Base-by-base conservation (phyloP, 1,140 invertebrate species). In the Philotrypesis tridentata region DNA sequence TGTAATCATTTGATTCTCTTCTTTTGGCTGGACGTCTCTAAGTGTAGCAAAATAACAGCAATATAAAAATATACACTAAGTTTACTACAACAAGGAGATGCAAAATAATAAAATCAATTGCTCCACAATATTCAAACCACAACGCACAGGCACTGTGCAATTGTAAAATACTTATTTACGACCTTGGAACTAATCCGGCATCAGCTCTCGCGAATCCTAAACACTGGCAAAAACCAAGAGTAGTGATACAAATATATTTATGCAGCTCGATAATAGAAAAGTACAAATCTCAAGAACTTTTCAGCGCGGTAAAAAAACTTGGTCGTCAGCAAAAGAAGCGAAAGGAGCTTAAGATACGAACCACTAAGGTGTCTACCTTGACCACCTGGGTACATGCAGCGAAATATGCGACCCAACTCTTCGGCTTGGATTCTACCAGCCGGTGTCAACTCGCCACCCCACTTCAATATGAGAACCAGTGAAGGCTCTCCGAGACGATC, bases 371-470 rank as follows among this genome's bases (percentile, higher is more conserved):
- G 95, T 89, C 96, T 94, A 92, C 96, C 96, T 94, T 97, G 96
- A 86, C 96, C 96, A 33, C 96, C 96, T 12, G 96, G 99, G 92
- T 99, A 99, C 96, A 99, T 98, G 94, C 98, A 99, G 75, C 99
- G 95, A 92, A 99, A 99, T 87, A 99, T 98, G 84, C 98, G 94
- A 6, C 99, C 99, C 40, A 99, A 91, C 91, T 99, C 98, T 93
- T 99, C 98, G 3, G 99, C 98, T 92, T 99, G 98, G 33, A 98
- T 96, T 78, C 97, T 94, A 23, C 99, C 99, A 0, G 98, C 98
- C 1, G 98, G 98, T n/a, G 99, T 99, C 85, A 99, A 91, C 92
- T 99, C 99, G 43, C 99, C 99, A 79, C 99, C 99, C 99, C 99
- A 99, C 93, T 99, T 99, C 37, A 99, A 92, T 84, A 99, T 99